Percentiles rank a stretch among this genome's conserved stretches.
phyloP scores from a whole-genome alignment of 1,140 invertebrate genomes.

The Lasioglossum baleicum region DNA sequence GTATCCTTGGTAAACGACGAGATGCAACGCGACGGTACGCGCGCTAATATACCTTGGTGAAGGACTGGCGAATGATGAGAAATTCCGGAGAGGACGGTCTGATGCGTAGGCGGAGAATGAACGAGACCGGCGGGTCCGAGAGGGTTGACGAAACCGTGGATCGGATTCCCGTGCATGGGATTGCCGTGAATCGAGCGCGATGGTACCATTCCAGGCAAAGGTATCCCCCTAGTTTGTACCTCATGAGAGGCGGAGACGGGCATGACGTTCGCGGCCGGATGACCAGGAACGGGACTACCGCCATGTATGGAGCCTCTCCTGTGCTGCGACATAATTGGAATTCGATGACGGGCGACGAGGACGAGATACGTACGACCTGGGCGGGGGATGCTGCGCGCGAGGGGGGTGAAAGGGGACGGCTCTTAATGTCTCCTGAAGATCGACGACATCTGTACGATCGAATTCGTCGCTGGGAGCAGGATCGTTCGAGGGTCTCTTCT shows the following conservation, averaged over 20 bases:
- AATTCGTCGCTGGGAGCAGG: conserved; percentile 25
- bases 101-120: conserved; percentile 60
- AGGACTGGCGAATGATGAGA: conserved; percentile 67
- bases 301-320: conserved; percentile 65
- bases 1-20: no score
- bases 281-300: conserved; percentile 54
- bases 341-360: conserved; percentile 59
- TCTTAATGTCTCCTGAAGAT: conserved; percentile 51
- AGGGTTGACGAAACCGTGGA: conserved; percentile 75
- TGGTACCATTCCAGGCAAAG: conserved; percentile 74
- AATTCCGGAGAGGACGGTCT: conserved; percentile 63
- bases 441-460: conserved; percentile 47
- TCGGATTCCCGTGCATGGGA: conserved; percentile 67
- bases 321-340: conserved; percentile 70
- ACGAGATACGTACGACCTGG: conserved; percentile 8
- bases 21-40: no score
- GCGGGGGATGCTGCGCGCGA: neutral
- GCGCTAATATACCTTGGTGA: conserved; percentile 66
- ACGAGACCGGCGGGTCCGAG: conserved; percentile 70
- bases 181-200: conserved; percentile 61
- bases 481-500: neutral
- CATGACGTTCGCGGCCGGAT: conserved; percentile 55
- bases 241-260: conserved; percentile 62
- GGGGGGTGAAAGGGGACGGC: no score
- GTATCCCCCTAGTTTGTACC: conserved; percentile 72